These are phyloP conservation scores for Myripristis jacobus DNA, from an alignment of 2,797 vertebrate genomes.

Conservation along the genomic window DNA sequence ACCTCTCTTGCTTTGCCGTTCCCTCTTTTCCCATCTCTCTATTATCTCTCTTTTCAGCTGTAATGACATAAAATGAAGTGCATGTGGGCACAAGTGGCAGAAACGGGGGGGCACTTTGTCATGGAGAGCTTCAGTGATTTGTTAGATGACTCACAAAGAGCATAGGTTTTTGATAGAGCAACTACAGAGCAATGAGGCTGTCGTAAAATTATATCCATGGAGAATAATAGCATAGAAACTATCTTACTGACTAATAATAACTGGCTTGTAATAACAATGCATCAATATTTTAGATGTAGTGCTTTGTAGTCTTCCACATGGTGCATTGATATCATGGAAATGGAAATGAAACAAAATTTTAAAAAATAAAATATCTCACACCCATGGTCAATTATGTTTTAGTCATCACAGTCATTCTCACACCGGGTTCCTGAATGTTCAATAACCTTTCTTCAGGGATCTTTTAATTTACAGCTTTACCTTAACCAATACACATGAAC, in stretches of 20 bases:
- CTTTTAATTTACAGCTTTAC: background rate
- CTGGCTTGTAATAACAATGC: background rate
- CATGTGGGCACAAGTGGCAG: constrained; percentile 25
- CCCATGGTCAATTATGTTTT: background rate
- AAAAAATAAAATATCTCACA: background rate
- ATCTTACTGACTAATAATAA: background rate
- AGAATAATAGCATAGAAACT: background rate
- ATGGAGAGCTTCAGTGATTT: constrained; percentile 29
- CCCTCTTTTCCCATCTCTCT: background rate
- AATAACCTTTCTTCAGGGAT: background rate
- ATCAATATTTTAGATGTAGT: background rate
- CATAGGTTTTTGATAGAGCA: constrained; percentile 7
- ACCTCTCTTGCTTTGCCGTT: constrained; percentile 1
- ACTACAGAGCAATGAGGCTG: constrained; percentile 17
- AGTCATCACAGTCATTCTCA: background rate
- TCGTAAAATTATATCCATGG: background rate
- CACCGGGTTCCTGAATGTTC: background rate
- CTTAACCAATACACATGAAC: background rate
- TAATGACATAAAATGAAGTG: constrained; percentile 1
- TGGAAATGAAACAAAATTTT: background rate
- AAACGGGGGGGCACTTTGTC: constrained; percentile 21
- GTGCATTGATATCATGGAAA: background rate
- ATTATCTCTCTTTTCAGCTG: background rate
- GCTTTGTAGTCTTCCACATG: background rate
- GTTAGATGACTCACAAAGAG: constrained; percentile 22